Base-by-base conservation (phyloP, 1,140 invertebrate genomes). In the Neodiprion fabricii region DNA sequence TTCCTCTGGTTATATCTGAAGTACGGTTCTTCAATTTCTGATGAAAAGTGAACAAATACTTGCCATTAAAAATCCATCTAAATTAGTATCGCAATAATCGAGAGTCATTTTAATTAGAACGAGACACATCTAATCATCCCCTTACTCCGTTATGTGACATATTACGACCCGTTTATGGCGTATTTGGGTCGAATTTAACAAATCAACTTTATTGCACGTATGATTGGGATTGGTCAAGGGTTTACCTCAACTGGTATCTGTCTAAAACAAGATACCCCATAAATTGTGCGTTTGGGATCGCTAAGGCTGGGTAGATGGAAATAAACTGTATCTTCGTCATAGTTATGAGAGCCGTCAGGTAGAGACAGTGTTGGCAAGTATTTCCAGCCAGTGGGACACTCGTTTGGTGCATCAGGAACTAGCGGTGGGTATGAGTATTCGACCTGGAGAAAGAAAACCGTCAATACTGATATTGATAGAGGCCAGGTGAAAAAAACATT, bases 321-420 rank as follows among this genome's bases (percentile, higher is more conserved):
- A 89, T 95, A 99, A 72, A 99, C 96, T 0, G 97, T 98, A 85
- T 99, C 98, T 85, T 97, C 94, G 74, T 95, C 92, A 87, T 94
- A 99, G 90, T 99, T 99, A 84, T 99, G 98, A 40, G 98, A 98
- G 70, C 98, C 98, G 92, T 99, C 98, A 28, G 98, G 98, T 75
- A 99, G 89, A 0, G 97, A 97, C 28, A 99, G 85, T 0, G 97
- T 97, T 68, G 98, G 97, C 48, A 99, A 90, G 87, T 99, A 96
- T 82, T 96, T 95, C 98, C 98, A 99, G 74, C 94, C 93, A 49
- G 94, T 86, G 9, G 98, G 97, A 74, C 97, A 93, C 80, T 97
- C 96, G 82, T 94, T 92, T 67, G 94, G 94, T 17, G 91, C 91
- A 40, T 92, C 95, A 73, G 92, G 90, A 50, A 95, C 91, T 48